Percentiles rank a stretch among this genome's conserved stretches.
These are phyloP conservation scores for Drosophila formosana DNA, from an alignment of 2,888 invertebrate genomes.

Conservation along the genomic window DNA sequence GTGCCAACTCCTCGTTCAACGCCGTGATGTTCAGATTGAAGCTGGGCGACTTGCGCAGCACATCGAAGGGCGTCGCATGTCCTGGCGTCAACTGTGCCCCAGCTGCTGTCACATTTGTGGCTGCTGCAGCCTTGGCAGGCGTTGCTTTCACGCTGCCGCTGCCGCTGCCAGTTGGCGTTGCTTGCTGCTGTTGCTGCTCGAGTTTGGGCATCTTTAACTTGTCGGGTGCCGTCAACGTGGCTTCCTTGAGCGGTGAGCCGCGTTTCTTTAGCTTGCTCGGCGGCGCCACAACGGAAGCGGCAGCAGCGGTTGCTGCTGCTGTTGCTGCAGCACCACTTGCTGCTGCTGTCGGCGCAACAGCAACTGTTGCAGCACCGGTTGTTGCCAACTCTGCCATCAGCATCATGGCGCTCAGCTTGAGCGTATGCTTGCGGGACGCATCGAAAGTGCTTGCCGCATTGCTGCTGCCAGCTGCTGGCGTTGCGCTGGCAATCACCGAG, in stretches of 20 bases:
- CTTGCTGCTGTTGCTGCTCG: conserved; percentile 28
- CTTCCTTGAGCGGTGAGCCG: conserved; percentile 81
- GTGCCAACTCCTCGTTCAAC: conserved; percentile 83
- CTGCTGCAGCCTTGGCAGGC: not conserved
- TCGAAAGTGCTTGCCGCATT: conserved; percentile 7
- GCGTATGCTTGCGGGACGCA: conserved; percentile 52
- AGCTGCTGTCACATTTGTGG: not conserved
- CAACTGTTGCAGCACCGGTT: not conserved
- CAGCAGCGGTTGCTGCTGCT: not conserved
- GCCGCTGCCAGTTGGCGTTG: conserved; percentile 26
- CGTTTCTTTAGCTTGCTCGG: conserved; percentile 76
- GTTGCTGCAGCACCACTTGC: not conserved
- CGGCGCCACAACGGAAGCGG: not conserved
- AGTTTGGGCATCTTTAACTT: conserved; percentile 73
- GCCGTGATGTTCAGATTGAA: conserved; percentile 84
- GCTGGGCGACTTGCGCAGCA: conserved; percentile 84
- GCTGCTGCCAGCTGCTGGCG: conserved; percentile 18
- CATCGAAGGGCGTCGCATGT: conserved; percentile 85
- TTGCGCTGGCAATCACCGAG: conserved; percentile 33
- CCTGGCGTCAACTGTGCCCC: conserved; percentile 19
- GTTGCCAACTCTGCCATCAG: conserved; percentile 15
- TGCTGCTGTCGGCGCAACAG: not conserved
- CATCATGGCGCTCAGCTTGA: conserved; percentile 45
- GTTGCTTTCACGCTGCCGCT: conserved; percentile 4
- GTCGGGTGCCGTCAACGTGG: conserved; percentile 55